A percentile compares a stretch with the other conserved stretches of the same genome.
phyloP scores from a whole-genome alignment of 2,113 vertebrate genomes.

The Lasiurus cinereus region DNA sequence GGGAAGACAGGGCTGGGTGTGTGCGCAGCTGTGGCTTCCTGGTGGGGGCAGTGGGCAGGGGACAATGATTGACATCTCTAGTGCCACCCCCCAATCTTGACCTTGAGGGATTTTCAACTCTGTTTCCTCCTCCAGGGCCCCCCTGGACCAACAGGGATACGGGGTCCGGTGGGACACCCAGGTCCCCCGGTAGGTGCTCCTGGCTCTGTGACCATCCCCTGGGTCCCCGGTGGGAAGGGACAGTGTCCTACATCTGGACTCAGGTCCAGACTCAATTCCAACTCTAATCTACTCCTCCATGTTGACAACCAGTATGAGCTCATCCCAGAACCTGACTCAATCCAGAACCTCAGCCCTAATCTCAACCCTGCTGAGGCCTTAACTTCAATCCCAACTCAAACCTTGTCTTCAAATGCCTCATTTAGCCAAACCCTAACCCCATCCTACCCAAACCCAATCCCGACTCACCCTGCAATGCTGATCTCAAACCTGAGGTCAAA shows the following conservation, averaged over 20 bases:
- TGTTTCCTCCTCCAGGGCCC: conserved; percentile 89
- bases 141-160: conserved; percentile 91
- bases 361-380: background rate
- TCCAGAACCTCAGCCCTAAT: background rate
- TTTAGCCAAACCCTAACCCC: background rate
- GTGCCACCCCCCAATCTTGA: accelerated
- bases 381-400: background rate
- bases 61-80: too few species aligned
- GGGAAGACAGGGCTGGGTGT: background rate
- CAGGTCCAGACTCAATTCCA: too few species aligned
- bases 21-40: background rate
- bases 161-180: conserved; percentile 92
- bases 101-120: background rate
- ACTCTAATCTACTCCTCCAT: accelerated
- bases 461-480: background rate
- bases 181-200: conserved; percentile 89
- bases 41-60: background rate
- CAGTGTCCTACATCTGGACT: background rate
- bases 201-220: background rate
- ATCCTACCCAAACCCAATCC: background rate
- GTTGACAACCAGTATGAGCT: too few species aligned
- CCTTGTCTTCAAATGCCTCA: background rate
- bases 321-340: background rate
- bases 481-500: background rate
- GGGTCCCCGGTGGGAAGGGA: background rate